A percentile compares a stretch with the other conserved stretches of the same genome.
These are phyloP conservation scores for Vulpes vulpes DNA, from an alignment of 2,113 vertebrate species.

Conservation along the genomic window DNA sequence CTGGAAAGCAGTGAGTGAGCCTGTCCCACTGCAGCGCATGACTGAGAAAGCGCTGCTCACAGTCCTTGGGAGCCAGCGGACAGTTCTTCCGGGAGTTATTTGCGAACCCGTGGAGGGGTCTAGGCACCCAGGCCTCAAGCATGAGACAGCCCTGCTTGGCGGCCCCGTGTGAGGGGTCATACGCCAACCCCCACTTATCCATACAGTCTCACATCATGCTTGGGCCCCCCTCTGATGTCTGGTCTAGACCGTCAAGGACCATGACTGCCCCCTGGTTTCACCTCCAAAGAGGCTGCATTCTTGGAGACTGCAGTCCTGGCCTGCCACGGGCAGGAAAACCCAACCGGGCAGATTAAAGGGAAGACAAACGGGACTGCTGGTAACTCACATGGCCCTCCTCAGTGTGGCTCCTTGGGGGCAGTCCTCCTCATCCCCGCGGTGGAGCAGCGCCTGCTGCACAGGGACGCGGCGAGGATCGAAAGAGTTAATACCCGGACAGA, in stretches of 20 bases:
- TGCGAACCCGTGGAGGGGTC: rapidly evolving
- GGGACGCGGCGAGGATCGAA: neutral
- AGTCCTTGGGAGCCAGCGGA: neutral
- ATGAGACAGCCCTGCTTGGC: too few relatives aligned
- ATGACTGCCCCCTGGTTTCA: rapidly evolving
- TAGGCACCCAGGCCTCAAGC: neutral
- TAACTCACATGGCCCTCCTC: neutral
- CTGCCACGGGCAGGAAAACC: neutral
- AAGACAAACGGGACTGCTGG: neutral
- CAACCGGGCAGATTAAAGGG: neutral
- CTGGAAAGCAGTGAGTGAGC: neutral
- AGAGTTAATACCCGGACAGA: rapidly evolving
- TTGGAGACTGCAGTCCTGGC: neutral
- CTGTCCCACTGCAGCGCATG: neutral
- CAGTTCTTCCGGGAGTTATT: neutral
- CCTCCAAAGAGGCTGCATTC: neutral
- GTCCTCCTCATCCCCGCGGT: neutral
- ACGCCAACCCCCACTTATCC: neutral
- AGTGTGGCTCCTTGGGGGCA: neutral
- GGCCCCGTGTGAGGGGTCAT: neutral
- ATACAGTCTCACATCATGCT: too few relatives aligned
- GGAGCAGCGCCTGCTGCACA: neutral
- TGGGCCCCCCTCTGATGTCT: neutral
- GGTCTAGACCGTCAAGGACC: neutral
- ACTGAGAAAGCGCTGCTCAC: neutral